phyloP scores from a whole-genome alignment of 2,113 vertebrate genomes.

The Motacilla alba region DNA sequence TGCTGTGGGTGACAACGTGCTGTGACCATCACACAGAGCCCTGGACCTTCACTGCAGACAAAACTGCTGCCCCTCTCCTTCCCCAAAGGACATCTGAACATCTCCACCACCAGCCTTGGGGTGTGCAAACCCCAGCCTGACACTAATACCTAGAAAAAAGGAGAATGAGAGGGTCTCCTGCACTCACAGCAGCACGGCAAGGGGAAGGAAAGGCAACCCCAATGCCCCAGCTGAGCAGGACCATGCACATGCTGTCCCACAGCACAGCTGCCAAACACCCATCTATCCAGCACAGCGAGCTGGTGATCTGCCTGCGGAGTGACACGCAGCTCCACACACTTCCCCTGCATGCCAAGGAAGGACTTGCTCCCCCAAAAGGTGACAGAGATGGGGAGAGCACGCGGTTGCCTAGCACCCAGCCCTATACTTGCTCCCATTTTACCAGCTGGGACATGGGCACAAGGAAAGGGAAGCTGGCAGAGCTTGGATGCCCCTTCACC shows the following conservation, averaged over 20 bases:
- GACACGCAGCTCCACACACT: rapidly evolving
- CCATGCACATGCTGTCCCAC: rapidly evolving
- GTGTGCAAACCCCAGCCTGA: neutral
- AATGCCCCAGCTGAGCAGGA: neutral
- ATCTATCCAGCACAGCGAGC: rapidly evolving
- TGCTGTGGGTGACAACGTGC: neutral
- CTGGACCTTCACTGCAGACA: neutral
- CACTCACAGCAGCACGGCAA: rapidly evolving
- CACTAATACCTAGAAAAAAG: neutral
- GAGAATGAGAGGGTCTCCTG: neutral
- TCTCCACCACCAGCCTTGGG: neutral
- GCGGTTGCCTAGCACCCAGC: rapidly evolving
- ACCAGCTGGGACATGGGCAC: neutral
- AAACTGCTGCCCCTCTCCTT: neutral
- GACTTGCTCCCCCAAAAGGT: neutral
- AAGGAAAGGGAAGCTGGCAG: neutral
- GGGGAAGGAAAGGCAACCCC: neutral
- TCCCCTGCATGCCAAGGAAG: neutral
- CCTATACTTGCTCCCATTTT: rapidly evolving
- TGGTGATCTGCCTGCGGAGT: neutral
- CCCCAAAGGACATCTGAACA: neutral
- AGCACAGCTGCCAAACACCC: neutral
- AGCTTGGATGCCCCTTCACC: neutral
- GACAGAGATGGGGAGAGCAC: neutral
- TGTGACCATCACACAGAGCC: neutral